Conservation (phyloP, 2,113 vertebrate genomes). For the Chloebia gouldiae region DNA sequence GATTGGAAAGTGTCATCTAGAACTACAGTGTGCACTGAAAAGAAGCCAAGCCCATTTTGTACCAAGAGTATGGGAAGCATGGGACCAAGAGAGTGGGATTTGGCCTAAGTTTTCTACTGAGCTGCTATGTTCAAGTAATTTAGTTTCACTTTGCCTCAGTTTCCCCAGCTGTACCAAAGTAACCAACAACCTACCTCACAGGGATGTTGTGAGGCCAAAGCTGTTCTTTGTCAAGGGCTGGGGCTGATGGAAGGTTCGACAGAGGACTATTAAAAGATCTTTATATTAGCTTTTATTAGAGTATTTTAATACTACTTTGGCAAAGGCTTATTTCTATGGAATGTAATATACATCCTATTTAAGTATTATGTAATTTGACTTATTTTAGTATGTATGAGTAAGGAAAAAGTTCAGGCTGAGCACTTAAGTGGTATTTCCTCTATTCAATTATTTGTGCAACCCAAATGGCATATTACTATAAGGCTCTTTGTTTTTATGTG, state of each 20-base stretch:
- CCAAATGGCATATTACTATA: neutral
- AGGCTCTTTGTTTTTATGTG: neutral
- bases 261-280: neutral
- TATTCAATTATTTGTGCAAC: slow-evolving; percentile 20
- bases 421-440: neutral
- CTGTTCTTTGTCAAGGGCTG: slow-evolving; percentile 9
- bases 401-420: neutral
- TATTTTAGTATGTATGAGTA: neutral
- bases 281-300: neutral
- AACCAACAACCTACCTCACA: slow-evolving; percentile 32
- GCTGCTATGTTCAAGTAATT: neutral
- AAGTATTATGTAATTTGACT: neutral
- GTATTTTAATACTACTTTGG: slow-evolving; percentile 21
- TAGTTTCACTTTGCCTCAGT: neutral
- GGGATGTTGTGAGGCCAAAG: slow-evolving; percentile 41
- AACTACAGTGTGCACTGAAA: neutral
- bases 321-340: slow-evolving; percentile 10
- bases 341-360: neutral
- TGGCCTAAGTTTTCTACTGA: neutral
- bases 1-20: neutral
- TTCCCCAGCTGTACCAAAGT: slow-evolving; percentile 2
- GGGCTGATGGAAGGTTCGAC: neutral
- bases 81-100: neutral
- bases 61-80: neutral
- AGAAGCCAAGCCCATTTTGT: neutral